A percentile compares a stretch with the other conserved stretches of the same genome.
Conservation (phyloP, 2,113 vertebrate genomes). For the Neoarius graeffei region DNA sequence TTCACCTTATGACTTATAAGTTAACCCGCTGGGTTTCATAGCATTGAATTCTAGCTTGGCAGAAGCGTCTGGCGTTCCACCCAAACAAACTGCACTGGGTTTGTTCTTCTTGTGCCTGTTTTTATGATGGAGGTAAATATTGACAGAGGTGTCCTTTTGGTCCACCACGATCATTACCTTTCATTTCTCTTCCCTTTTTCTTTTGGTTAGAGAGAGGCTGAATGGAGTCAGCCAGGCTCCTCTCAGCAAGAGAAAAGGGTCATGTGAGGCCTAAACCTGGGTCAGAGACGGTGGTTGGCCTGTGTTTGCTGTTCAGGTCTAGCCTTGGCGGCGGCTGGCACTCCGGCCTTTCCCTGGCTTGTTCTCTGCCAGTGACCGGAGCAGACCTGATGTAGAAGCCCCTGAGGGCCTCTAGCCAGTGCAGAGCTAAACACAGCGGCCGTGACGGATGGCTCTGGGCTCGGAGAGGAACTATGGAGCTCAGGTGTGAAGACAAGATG, state of each 20-base stretch:
- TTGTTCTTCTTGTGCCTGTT: constrained; percentile 38
- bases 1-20: background rate
- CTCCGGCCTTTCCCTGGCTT: constrained; percentile 33
- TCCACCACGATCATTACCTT: constrained; percentile 37
- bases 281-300: constrained; percentile 31
- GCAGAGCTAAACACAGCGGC: constrained; percentile 26
- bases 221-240: constrained; percentile 23
- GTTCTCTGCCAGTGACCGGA: constrained; percentile 51
- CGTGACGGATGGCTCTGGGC: constrained; percentile 43
- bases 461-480: constrained; percentile 37
- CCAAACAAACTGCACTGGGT: constrained; percentile 1
- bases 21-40: constrained; percentile 6
- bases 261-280: constrained; percentile 21
- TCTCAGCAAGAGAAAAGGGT: background rate
- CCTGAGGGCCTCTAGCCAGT: constrained; percentile 17
- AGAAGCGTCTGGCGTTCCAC: background rate
- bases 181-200: constrained; percentile 32
- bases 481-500: constrained; percentile 45
- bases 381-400: constrained; percentile 26
- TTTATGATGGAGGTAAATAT: constrained; percentile 51
- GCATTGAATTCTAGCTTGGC: background rate
- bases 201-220: background rate
- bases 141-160: constrained; percentile 50
- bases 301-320: constrained; percentile 54
- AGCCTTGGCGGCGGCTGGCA: constrained; percentile 20